Percentiles rank a stretch among this genome's conserved stretches.
phyloP scores from a whole-genome alignment of 2,888 invertebrate genomes.

The Torymus tubicola region DNA sequence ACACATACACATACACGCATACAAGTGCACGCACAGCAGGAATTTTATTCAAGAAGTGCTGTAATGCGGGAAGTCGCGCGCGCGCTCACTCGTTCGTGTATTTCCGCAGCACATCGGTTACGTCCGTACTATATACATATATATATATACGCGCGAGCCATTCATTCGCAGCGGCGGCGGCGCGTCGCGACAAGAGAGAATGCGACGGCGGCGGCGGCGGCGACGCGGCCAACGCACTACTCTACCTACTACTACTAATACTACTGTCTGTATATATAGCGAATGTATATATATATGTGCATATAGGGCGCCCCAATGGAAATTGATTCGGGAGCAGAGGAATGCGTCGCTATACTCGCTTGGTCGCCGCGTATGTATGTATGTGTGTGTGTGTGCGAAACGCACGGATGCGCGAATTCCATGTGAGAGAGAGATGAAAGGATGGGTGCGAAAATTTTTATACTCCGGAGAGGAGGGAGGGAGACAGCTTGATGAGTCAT shows the following conservation, averaged over 20 bases:
- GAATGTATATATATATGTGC: not conserved
- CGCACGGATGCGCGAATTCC: no score
- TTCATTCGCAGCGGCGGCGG: constrained; percentile 64
- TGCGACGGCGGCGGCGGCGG: constrained; percentile 18
- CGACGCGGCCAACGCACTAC: not conserved
- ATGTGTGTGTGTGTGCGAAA: no score
- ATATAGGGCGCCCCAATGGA: constrained; percentile 33
- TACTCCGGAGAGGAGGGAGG: no score
- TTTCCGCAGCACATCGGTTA: constrained; percentile 63
- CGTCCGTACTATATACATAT: constrained; percentile 64
- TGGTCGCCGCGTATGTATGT: no score
- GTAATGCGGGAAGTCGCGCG: constrained; percentile 66
- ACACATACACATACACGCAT: no score
- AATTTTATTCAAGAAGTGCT: constrained; percentile 70
- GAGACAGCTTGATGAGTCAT: no score
- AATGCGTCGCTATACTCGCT: constrained; percentile 15
- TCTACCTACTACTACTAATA: no score
- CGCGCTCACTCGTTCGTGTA: constrained; percentile 56
- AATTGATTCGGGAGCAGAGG: constrained; percentile 41
- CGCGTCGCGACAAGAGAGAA: not conserved
- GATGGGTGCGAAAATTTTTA: no score
- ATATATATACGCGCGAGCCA: constrained; percentile 57
- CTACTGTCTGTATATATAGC: no score
- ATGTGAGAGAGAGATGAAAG: no score
- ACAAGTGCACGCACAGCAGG: no score